Base-by-base conservation (phyloP, 2,888 invertebrate species). In the Beris morrisii region DNA sequence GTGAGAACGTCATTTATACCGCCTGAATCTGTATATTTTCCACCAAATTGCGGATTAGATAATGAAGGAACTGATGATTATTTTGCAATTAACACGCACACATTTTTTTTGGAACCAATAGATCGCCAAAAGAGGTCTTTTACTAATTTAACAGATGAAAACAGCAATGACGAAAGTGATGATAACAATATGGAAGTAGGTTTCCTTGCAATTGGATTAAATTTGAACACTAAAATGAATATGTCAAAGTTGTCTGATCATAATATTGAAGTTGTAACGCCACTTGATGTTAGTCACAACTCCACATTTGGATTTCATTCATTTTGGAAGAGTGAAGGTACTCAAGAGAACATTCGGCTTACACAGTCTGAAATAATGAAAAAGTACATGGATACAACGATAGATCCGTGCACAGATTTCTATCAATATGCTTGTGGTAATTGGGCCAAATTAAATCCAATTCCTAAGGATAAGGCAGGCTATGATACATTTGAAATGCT, bases 401-500 rank as follows among this genome's bases (percentile, higher is more conserved):
- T 85, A 0, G 86, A 92, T 75, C 93, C 93, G 0, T 93, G 93
- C 75, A 83, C 86, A 5, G 92, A 93, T 76, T 93, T 93, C 76
- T 93, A 92, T 76, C 88, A 90, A 73, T 94, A 88, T 73, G 90
- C 93, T 0, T 94, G 90, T 76, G 94, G 94, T 1, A 92, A 92
- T 73, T 95, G 94, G 94, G 87, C 89, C 43, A 85, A 87, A 59
- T 83, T 88, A 50, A 92, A 95, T 79, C 91, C 92, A 0, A 92
- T 95, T 74, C 95, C 95, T 3, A 88, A 91, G 59, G 95, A 95
- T 74, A 91, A 93, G 80, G 89, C 92, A 5, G 89, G 90, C 75
- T 95, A 91, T 78, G 94, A 94, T 73, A 95, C 93, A 0, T 95
- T 95, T 77, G 93, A 93, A 82, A 91, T 92, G 84, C 82, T 95